Conservation (phyloP, 2,888 invertebrate genomes). For the Poecilobothrus nobilitatus region DNA sequence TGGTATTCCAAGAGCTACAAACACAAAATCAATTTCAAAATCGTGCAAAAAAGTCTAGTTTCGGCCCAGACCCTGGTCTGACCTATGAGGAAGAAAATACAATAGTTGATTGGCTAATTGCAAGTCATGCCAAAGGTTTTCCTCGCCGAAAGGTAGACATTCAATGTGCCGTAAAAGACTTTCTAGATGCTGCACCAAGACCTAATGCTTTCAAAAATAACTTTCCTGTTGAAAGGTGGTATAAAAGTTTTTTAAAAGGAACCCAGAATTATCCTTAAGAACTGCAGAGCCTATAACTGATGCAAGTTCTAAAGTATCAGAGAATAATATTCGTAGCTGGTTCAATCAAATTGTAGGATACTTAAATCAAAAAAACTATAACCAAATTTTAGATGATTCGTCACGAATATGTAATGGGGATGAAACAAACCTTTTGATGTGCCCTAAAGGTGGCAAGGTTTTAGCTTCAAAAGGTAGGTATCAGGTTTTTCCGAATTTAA, state of each 20-base stretch:
- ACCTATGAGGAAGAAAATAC: no score
- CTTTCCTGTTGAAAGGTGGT: slow-evolving; percentile 10
- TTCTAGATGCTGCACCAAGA: neutral
- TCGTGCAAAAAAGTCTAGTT: no score
- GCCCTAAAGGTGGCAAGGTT: neutral
- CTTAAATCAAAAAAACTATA: slow-evolving; percentile 10
- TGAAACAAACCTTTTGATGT: slow-evolving; percentile 28
- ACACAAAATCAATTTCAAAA: no score
- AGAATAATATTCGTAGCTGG: slow-evolving; percentile 28
- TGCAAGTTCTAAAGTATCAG: slow-evolving; percentile 27
- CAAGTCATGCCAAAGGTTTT: no score
- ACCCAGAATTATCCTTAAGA: slow-evolving; percentile 25
- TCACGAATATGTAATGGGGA: slow-evolving; percentile 30
- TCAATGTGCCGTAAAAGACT: no score
- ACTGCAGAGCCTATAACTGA: slow-evolving; percentile 28
- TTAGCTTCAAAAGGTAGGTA: neutral
- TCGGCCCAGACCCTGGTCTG: no score
- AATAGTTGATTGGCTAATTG: no score
- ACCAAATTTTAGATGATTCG: slow-evolving; percentile 27
- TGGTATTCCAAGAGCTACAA: no score
- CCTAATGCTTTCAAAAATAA: neutral
- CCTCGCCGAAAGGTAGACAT: no score
- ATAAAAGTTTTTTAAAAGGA: slow-evolving; percentile 17
- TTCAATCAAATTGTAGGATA: slow-evolving; percentile 24
- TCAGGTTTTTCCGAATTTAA: no score